Base-by-base conservation (phyloP, 1,140 invertebrate species). In the Littorina saxatilis region DNA sequence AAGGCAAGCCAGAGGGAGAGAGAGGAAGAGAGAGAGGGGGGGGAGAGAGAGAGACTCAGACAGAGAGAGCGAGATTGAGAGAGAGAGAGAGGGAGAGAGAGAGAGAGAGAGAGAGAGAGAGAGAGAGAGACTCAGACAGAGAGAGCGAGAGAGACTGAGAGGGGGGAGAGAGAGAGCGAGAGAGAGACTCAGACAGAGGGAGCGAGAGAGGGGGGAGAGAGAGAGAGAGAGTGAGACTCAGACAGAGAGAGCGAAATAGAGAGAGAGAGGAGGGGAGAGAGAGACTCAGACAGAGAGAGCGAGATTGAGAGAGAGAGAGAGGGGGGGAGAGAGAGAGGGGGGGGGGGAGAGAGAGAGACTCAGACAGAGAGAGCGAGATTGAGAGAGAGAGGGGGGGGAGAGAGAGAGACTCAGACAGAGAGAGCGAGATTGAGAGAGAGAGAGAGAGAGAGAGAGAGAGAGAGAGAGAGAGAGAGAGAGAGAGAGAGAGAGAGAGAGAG, bases 251-350 rank as follows among this genome's bases (percentile, higher is more conserved):
- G 4, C 4, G n/a, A 58, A 3, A 58, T 4, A 27, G 9, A 58
- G 55, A 58, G 4, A 27, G 55, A 58, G 9, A 58, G n/a, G 23
- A 7, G n/a, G 55, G n/a, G n/a, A 27, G 23, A 39, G 63, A 39
- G 35, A 68, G 35, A 37, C 15, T 35, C 29, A 39, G 35, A 68
- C 3, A 68, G 5, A 20, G 63, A 68, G 35, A 68, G 63, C 37
- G 63, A 68, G 20, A 68, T 32, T 39, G 13, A 68, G 63, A 63
- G n/a, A 63, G 61, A 63, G n/a, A 63, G 61, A 32, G 61, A 63
- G 27, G 32, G 20, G 32, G 61, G n/a, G 55, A 58, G 55, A 58
- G 55, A 58, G 55, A 58, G n/a, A 58, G 55, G 32, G 29, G 32
- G 61, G 32, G n/a, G 32, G 61, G 32, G 61, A 63, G 61, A 63